Evolutionary conservation across 1,140 invertebrate species (phyloP), one percentile per base, ranked within the genome.

Genomic region (Gryllus bimaculatus): DNA sequence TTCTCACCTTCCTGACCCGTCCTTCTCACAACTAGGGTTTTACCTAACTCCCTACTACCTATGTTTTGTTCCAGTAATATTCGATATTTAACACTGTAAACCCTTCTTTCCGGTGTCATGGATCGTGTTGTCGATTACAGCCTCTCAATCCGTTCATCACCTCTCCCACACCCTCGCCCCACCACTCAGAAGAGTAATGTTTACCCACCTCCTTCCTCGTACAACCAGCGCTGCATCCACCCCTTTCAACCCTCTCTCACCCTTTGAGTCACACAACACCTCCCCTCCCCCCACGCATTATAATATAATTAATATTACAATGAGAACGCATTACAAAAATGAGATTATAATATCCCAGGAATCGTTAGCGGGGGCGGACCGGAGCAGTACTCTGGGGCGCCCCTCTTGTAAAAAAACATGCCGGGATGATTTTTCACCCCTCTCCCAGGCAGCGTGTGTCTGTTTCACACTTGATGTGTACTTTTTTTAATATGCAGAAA

Each of bases 401-500:
- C 54, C 54, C 54, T 66, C 18, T 66, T 18, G 18, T 66, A 66
- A 66, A 66, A n/a, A 66, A 66, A 66, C 54, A 66, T 66, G 18
- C 54, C 18, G 10, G 54, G 54, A 66, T 66, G 54, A 66, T 66
- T 66, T 66, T 66, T 66, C 54, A 66, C 54, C 54, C 54, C 54
- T n/a, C n/a, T 66, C 18, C 18, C 54, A 10, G 10, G 10, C 0
- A 10, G 54, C 54, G 54, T 18, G 54, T 66, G 54, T 66, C 54
- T 66, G 54, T 66, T 66, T 66, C 54, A 66, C 54, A 66, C 54
- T 66, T 66, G 54, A 66, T 66, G 54, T 18, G 54, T 18, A 66
- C 54, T 66, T 66, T 66, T 66, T 66, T 66, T 66, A 66, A 66
- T 66, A 66, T 66, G 54, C 54, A 66, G 54, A 66, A 66, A 66